phyloP scores from a whole-genome alignment of 2,113 vertebrate genomes.

The Probosciger aterrimus region DNA sequence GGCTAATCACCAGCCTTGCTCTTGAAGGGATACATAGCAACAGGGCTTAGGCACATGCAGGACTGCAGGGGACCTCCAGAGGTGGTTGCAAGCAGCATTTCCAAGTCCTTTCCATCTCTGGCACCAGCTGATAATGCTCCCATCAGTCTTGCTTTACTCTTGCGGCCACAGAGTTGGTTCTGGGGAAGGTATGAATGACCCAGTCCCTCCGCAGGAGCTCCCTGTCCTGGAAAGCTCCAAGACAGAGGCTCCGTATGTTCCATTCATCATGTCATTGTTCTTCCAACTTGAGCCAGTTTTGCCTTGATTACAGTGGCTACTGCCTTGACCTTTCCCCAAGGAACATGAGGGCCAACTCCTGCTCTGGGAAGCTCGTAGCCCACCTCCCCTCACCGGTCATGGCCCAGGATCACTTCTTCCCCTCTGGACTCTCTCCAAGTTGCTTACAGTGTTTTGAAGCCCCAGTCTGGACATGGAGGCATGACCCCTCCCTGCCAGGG shows the following conservation, averaged over 20 bases:
- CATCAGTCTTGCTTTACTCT: neutral
- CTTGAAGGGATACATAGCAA: neutral
- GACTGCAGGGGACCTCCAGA: neutral
- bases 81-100: neutral
- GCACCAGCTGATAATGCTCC: neutral
- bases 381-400: neutral
- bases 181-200: neutral
- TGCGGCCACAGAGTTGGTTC: fast-evolving
- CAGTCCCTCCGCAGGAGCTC: neutral
- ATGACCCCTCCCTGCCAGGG: neutral
- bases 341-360: neutral
- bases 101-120: neutral
- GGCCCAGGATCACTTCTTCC: neutral
- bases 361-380: fast-evolving
- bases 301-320: neutral
- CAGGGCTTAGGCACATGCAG: neutral
- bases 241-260: fast-evolving
- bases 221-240: neutral
- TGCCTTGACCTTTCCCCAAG: neutral
- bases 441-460: neutral
- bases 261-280: neutral
- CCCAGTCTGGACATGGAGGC: neutral
- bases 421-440: neutral
- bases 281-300: neutral
- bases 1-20: neutral